Evolutionary conservation across 1,140 invertebrate genomes (phyloP), one percentile per base, ranked within the genome.

Genomic region (Calycopis cecrops): DNA sequence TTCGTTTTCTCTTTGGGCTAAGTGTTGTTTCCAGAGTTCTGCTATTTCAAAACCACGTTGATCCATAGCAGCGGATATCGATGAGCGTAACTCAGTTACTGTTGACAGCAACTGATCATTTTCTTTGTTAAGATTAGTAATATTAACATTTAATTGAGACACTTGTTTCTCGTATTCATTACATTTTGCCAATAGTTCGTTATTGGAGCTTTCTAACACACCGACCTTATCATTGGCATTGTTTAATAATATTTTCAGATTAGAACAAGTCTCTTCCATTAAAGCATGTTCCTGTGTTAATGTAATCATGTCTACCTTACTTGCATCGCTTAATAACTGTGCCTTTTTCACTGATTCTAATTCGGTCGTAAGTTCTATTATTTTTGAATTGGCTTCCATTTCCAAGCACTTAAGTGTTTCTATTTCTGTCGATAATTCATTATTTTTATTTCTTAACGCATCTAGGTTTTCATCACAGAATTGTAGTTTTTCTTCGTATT

Each of bases 21-120:
- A 79, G 75, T 92, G 91, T 56, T 90, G 82, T 73, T 92, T 91
- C 91, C 91, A 92, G 61, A 90, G 87, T 75, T 90, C 90, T 14
- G 91, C 91, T 54, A 92, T 89, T 82, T 91, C 90, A 71, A 85
- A 86, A 49, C 91, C 91, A 48, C 90, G 82, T 68, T 92, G 90
- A 69, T 92, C 91, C 38, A 92, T 88, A 51, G 89, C 80, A 40
- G 81, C 81, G 3, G 85, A 76, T 17, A 88, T 58, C 16, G 82
- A 84, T 11, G 78, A 73, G 34, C 84, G 79, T 52, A 87, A 65
- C 60, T 88, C 86, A 17, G 86, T 69, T 33, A 85, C 70, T 48
- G 73, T 86, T 11, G 81, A 77, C 38, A 87, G 54, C 17, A 85
- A 67, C 64, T 80, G 73, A 38, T 86, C 71, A 61, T 91, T 81